These are phyloP conservation scores for Clupea harengus DNA, from an alignment of 2,113 vertebrate genomes.

Conservation along the genomic window DNA sequence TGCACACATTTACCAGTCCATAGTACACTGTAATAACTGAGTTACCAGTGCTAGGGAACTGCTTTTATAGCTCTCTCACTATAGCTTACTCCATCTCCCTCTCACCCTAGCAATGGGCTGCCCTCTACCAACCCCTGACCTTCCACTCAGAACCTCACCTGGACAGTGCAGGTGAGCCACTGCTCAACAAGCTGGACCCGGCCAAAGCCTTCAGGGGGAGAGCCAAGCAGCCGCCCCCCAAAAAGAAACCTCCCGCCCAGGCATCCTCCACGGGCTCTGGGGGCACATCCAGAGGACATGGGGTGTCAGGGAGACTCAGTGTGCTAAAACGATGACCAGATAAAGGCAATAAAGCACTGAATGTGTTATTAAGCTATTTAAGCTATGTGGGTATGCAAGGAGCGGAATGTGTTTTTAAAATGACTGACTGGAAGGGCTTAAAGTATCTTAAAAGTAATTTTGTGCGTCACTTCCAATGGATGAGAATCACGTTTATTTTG, in stretches of 20 bases:
- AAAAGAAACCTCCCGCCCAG: conserved; percentile 79
- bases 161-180: conserved; percentile 72
- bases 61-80: neutral
- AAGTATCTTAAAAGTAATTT: neutral
- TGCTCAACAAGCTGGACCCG: conserved; percentile 90
- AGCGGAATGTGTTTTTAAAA: conserved; percentile 7
- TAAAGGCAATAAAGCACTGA: conserved; percentile 28
- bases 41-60: neutral
- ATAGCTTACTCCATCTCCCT: conserved; percentile 16
- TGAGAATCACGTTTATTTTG: neutral
- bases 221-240: conserved; percentile 78
- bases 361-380: neutral
- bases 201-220: conserved; percentile 86
- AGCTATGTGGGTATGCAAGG: neutral
- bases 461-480: neutral
- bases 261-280: conserved; percentile 32
- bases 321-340: conserved; percentile 58
- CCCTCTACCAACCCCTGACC: conserved; percentile 90
- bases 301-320: conserved; percentile 49
- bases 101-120: conserved; percentile 90
- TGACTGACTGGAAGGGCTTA: neutral
- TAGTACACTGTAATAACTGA: neutral
- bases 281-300: conserved; percentile 64
- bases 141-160: conserved; percentile 70
- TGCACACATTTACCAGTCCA: neutral